A percentile compares a stretch with the other conserved stretches of the same genome.
Evolutionary conservation across 2,888 invertebrate genomes (phyloP).

Genomic region (Phania funesta): DNA sequence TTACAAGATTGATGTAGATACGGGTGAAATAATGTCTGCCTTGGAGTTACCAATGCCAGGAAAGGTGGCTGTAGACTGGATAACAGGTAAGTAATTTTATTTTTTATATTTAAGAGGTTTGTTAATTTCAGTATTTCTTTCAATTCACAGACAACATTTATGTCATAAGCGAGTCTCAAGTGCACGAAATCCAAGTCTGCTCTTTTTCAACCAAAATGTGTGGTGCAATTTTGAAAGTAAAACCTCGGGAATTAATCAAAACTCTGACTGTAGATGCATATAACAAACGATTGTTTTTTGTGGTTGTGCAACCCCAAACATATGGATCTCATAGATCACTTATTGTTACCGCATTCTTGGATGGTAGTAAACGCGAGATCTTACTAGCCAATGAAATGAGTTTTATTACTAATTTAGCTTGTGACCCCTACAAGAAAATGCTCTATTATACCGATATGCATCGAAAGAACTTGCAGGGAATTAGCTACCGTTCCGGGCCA

Average conservation of each 20-base stretch:
- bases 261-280: conserved; percentile 85
- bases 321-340: conserved; percentile 81
- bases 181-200: conserved; percentile 82
- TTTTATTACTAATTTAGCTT: conserved; percentile 80
- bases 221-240: conserved; percentile 82
- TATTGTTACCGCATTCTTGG: conserved; percentile 82
- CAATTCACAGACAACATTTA: conserved; percentile 83
- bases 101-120: background rate
- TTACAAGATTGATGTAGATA: conserved; percentile 78
- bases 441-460: conserved; percentile 90
- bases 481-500: conserved; percentile 81
- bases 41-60: conserved; percentile 80
- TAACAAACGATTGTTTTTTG: conserved; percentile 83
- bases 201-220: conserved; percentile 82
- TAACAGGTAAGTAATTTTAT: conserved; percentile 80
- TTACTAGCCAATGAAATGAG: conserved; percentile 76
- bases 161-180: conserved; percentile 81
- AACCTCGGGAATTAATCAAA: conserved; percentile 82
- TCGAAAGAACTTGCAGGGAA: conserved; percentile 81
- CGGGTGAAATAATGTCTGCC: conserved; percentile 76
- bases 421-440: conserved; percentile 82
- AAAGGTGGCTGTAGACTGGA: conserved; percentile 87
- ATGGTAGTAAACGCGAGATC: conserved; percentile 80
- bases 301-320: conserved; percentile 80
- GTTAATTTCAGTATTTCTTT: background rate